Evolutionary conservation across 1,140 invertebrate species (phyloP).

Genomic region (Ruditapes philippinarum): DNA sequence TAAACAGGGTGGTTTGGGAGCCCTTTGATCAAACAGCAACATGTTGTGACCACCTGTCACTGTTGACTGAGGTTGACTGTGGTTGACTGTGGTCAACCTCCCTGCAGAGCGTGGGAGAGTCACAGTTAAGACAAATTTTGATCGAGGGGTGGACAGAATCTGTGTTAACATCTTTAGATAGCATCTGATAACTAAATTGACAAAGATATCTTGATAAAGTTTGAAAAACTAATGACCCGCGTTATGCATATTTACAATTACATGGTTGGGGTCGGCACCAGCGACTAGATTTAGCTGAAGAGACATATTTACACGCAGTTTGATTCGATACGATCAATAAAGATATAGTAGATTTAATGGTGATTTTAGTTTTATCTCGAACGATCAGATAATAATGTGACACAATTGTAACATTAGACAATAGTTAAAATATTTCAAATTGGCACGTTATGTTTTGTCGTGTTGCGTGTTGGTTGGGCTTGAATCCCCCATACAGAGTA

Average conservation of each 20-base stretch:
- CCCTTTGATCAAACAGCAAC: not conserved
- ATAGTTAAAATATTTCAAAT: conserved; percentile 30
- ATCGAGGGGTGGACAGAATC: conserved; percentile 1
- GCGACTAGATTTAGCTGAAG: not conserved
- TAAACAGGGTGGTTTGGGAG: not conserved
- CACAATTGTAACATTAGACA: not conserved
- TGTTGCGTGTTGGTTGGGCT: not conserved
- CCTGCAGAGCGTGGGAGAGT: not conserved
- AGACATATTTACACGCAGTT: conserved; percentile 19
- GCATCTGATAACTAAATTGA: not conserved
- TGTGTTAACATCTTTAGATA: not conserved
- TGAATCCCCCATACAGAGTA: conserved; percentile 17
- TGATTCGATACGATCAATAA: conserved; percentile 16
- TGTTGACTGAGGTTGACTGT: not conserved
- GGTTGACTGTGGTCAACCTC: too few species aligned
- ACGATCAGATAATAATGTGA: not conserved
- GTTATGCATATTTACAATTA: conserved; percentile 17
- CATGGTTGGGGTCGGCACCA: conserved; percentile 4
- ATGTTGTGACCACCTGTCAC: not conserved
- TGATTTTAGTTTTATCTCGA: conserved; percentile 7
- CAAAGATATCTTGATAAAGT: not conserved
- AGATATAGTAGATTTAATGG: not conserved
- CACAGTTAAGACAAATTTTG: not conserved
- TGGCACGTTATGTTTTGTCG: conserved; percentile 1
- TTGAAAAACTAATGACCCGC: not conserved